Conservation (phyloP, 37 sponge, comb jelly and placozoan species). For the Agelas oroides region DNA sequence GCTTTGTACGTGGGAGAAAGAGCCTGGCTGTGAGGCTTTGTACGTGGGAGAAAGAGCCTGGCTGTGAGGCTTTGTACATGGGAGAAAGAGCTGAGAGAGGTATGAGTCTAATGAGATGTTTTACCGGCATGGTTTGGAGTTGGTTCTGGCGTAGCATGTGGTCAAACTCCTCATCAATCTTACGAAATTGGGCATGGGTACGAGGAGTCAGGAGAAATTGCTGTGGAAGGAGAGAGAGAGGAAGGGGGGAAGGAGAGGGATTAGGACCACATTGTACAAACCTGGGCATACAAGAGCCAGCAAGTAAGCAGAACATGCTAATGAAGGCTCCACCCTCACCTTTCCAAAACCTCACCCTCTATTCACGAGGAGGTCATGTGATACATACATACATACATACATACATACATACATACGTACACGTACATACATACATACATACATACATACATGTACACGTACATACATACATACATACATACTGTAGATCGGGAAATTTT, state of each 20-base stretch:
- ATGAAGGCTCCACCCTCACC: no score
- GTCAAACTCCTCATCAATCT: conserved; percentile 72
- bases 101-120: no score
- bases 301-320: no score
- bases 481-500: no score
- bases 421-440: neutral
- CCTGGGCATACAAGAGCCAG: no score
- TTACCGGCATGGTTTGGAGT: neutral
- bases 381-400: no score
- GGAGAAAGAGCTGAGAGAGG: neutral
- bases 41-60: conserved; percentile 6
- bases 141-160: conserved; percentile 41
- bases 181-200: conserved; percentile 50
- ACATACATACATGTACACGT: neutral
- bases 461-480: no score
- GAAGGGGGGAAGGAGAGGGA: neutral
- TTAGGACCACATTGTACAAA: no score
- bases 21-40: no score
- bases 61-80: neutral
- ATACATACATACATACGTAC: neutral
- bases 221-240: neutral
- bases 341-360: no score
- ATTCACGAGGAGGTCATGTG: no score
- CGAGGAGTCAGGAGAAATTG: conserved; percentile 50
- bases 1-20: no score